Percentiles rank a stretch among this genome's conserved stretches.
Evolutionary conservation across 2,888 invertebrate species (phyloP).

Genomic region (Thyatira batis): DNA sequence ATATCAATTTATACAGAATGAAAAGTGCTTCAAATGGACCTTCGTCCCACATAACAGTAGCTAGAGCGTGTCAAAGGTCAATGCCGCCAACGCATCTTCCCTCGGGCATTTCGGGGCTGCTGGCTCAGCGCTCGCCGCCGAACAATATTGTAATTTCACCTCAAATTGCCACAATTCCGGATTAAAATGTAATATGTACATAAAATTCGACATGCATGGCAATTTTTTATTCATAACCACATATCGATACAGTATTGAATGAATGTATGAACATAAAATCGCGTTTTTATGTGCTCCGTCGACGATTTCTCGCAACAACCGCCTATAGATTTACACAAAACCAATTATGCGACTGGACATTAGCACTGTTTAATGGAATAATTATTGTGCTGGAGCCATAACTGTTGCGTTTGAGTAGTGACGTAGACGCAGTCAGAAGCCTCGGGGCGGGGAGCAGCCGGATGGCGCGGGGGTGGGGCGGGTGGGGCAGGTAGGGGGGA

Average conservation of each 20-base stretch:
- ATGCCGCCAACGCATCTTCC: background rate
- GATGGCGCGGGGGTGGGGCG: background rate
- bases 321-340: constrained; percentile 20
- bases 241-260: constrained; percentile 3
- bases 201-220: background rate
- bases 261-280: constrained; percentile 15
- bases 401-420: background rate
- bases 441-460: background rate
- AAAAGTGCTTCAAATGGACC: too few relatives aligned
- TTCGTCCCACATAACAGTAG: background rate
- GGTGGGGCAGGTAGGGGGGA: constrained; percentile 13
- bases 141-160: constrained; percentile 37
- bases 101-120: constrained; percentile 21
- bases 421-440: background rate
- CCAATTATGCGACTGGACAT: constrained; percentile 16
- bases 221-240: background rate
- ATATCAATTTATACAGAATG: too few relatives aligned
- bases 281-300: constrained; percentile 8
- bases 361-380: constrained; percentile 2
- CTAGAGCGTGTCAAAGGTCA: constrained; percentile 23
- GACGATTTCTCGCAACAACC: constrained; percentile 20
- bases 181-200: constrained; percentile 12
- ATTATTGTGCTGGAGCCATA: constrained; percentile 7
- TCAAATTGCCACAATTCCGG: constrained; percentile 29
- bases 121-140: constrained; percentile 27